Evolutionary conservation across 1,140 invertebrate species (phyloP).

Genomic region (Tetramorium simillimum): DNA sequence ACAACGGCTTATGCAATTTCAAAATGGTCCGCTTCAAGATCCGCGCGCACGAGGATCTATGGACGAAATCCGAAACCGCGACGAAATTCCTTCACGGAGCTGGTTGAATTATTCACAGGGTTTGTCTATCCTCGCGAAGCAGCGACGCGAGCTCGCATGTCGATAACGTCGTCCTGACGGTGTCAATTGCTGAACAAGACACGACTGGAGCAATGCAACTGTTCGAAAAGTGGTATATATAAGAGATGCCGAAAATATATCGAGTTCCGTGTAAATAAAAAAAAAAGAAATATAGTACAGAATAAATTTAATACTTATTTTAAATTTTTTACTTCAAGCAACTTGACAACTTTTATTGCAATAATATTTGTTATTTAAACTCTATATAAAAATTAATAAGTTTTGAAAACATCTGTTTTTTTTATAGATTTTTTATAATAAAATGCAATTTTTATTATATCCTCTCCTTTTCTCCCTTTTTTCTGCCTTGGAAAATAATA

Average conservation of each 20-base stretch:
- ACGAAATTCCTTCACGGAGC: constrained; percentile 40
- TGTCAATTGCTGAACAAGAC: constrained; percentile 56
- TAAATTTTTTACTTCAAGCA: neutral
- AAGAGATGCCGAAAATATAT: neutral
- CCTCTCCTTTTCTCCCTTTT: neutral
- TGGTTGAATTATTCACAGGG: constrained; percentile 51
- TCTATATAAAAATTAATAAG: neutral
- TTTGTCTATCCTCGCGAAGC: constrained; percentile 35
- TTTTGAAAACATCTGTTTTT: neutral
- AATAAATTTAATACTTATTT: neutral
- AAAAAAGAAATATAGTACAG: neutral
- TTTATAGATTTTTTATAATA: neutral
- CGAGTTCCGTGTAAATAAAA: constrained; percentile 6
- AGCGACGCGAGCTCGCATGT: constrained; percentile 32
- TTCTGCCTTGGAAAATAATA: neutral
- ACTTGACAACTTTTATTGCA: neutral
- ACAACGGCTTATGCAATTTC: neutral
- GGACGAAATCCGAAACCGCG: constrained; percentile 54
- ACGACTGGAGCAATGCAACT: constrained; percentile 16
- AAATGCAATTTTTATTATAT: neutral
- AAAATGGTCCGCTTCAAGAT: constrained; percentile 15
- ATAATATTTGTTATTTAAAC: neutral
- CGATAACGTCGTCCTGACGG: constrained; percentile 41
- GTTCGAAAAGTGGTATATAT: constrained; percentile 10
- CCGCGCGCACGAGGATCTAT: constrained; percentile 3